A percentile compares a stretch with the other conserved stretches of the same genome.
These are phyloP conservation scores for Tychaedon coryphoeus DNA, from an alignment of 2,113 vertebrate genomes.

Conservation along the genomic window DNA sequence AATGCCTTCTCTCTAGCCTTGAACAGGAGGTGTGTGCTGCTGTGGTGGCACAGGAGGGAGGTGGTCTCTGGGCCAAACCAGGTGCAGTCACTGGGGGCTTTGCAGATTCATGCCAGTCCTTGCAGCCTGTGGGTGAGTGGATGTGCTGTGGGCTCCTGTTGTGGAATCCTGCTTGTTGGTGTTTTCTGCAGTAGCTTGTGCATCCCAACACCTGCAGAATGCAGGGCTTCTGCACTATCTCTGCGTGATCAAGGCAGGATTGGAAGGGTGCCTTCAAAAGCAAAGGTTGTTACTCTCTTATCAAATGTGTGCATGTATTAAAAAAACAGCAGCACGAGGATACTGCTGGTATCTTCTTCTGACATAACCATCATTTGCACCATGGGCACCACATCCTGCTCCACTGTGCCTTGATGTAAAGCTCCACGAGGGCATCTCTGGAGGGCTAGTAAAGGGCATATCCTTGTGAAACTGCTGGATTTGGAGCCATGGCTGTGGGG, in stretches of 20 bases:
- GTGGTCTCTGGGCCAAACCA: background rate
- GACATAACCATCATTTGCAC: background rate
- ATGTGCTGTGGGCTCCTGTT: background rate
- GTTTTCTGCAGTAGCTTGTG: background rate
- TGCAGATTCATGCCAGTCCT: background rate
- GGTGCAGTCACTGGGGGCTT: background rate
- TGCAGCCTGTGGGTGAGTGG: background rate
- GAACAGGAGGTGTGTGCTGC: background rate
- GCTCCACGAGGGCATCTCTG: background rate
- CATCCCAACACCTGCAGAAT: background rate
- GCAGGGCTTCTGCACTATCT: background rate
- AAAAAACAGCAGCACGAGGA: background rate
- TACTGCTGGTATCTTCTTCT: background rate
- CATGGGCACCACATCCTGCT: background rate
- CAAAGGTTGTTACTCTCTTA: background rate
- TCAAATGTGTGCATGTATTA: background rate
- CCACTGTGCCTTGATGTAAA: accelerated
- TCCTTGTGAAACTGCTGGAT: background rate
- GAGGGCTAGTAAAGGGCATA: background rate
- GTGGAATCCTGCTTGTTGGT: background rate
- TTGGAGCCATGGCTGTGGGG: background rate
- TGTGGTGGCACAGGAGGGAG: background rate
- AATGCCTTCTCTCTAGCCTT: background rate
- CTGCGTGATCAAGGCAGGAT: background rate
- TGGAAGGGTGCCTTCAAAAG: accelerated